Evolutionary conservation across 2,888 invertebrate genomes (phyloP), one percentile per base, ranked within the genome.

Genomic region (Ormyrus labotus): DNA sequence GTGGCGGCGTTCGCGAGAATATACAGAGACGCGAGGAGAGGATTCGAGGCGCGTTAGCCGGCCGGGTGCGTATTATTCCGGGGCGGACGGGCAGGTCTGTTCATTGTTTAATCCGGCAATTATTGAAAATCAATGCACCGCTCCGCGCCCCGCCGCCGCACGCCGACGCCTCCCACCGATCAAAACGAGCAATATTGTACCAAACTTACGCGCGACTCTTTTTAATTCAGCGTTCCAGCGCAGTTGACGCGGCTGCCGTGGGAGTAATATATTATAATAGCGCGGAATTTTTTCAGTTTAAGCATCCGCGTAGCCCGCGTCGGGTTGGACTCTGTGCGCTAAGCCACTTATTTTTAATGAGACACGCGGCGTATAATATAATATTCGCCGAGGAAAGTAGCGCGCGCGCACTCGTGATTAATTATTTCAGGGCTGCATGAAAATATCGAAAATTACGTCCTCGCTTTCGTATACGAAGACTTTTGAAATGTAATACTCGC

Each of bases 41-140:
- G 13, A 71, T 9, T 13, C 10, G n/a, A 51, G 34, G 45, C 8
- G 8, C 6, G 8, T 19, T 13, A 6, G 10, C n/a, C 34, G 5
- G n/a, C 64, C 47, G 47, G 6, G 9, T 9, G 57, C 47, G 69
- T 48, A 34, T 71, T 65, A 64, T 50, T 50, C 19, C 11, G n/a
- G 6, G n/a, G 34, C 3, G 4, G 34, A 45, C 69, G 0, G 0
- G 50, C 10, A 5, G 19, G 10, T 5, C 19, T 4, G 45, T 57
- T 57, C 63, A 48, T 77, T 77, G 48, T 77, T 69, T 70, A 70
- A 70, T 13, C 34, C 77, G 45, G 65, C 64, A 70, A 77, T 77
- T 70, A 77, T 70, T 71, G 78, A 78, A 78, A 78, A 78, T 71
- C 71, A 61, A 73, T 73, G 68, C 34, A 4, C 34, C 34, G 34